These are phyloP conservation scores for Aricia artaxerxes DNA, from an alignment of 2,888 invertebrate genomes.

Conservation along the genomic window DNA sequence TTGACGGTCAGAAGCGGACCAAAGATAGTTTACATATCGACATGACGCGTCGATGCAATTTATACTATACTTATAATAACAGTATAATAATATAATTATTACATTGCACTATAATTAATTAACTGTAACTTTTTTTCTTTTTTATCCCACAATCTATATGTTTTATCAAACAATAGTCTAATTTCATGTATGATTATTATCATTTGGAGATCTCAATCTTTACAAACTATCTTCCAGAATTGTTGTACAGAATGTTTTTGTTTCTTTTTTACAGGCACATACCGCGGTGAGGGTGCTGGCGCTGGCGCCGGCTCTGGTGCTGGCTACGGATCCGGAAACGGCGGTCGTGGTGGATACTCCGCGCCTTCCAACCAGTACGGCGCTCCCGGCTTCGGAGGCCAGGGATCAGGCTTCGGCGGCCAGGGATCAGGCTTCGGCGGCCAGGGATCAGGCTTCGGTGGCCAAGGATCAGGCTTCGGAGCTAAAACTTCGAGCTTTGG, in stretches of 20 bases:
- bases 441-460: conserved; percentile 42
- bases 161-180: too few species aligned
- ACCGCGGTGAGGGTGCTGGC: conserved; percentile 70
- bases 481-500: conserved; percentile 39
- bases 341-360: conserved; percentile 41
- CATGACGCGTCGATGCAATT: too few species aligned
- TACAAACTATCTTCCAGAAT: too few species aligned
- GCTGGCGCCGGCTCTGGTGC: conserved; percentile 43
- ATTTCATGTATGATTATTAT: too few species aligned
- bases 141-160: too few species aligned
- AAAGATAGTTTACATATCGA: too few species aligned
- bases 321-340: conserved; percentile 28
- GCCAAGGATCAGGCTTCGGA: conserved; percentile 39
- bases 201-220: too few species aligned
- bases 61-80: too few species aligned
- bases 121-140: too few species aligned
- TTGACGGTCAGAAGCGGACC: too few species aligned
- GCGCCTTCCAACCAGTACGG: conserved; percentile 42
- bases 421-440: conserved; percentile 35
- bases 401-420: conserved; percentile 39
- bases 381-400: conserved; percentile 37
- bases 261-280: conserved; percentile 57
- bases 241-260: neutral
- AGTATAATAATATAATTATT: too few species aligned
- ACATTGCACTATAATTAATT: too few species aligned